A percentile compares a stretch with the other conserved stretches of the same genome.
These are phyloP conservation scores for Patella pellucida DNA, from an alignment of 2,888 invertebrate genomes.

Conservation along the genomic window DNA sequence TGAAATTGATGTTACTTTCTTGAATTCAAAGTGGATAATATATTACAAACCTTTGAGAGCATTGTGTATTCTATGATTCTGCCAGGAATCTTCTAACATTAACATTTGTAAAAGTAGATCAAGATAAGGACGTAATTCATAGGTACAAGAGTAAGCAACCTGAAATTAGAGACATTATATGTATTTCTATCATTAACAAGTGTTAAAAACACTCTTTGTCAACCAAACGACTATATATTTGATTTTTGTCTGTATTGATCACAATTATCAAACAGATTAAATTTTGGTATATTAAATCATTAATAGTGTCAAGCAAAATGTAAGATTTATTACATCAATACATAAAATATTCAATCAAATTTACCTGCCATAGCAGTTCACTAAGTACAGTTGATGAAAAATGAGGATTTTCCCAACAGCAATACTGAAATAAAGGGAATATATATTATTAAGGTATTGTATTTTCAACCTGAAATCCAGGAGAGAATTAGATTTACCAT, in stretches of 20 bases:
- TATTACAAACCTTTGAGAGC: conserved; percentile 83
- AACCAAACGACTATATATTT: too few relatives aligned
- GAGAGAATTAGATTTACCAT: too few relatives aligned
- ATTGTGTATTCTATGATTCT: conserved; percentile 92
- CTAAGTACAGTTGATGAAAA: conserved; percentile 90
- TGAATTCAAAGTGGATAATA: not conserved
- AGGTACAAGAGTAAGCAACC: conserved; percentile 88
- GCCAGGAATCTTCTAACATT: conserved; percentile 95
- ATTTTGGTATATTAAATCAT: too few relatives aligned
- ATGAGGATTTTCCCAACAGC: conserved; percentile 96
- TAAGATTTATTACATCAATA: conserved; percentile 3
- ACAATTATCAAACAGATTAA: too few relatives aligned
- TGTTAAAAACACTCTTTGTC: too few relatives aligned
- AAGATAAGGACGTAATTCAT: conserved; percentile 92
- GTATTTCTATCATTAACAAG: too few relatives aligned
- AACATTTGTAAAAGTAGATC: conserved; percentile 89
- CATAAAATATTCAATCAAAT: conserved; percentile 21
- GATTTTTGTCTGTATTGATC: not conserved
- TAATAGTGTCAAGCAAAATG: not conserved
- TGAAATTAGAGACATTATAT: conserved; percentile 71
- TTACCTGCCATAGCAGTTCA: conserved; percentile 85
- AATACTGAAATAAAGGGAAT: conserved; percentile 78
- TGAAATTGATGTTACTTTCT: not conserved
- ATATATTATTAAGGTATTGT: too few relatives aligned
- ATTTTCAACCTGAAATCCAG: too few relatives aligned